Base-by-base conservation (phyloP, 2,797 vertebrate species). In the Triplophysa yarkandensis region DNA sequence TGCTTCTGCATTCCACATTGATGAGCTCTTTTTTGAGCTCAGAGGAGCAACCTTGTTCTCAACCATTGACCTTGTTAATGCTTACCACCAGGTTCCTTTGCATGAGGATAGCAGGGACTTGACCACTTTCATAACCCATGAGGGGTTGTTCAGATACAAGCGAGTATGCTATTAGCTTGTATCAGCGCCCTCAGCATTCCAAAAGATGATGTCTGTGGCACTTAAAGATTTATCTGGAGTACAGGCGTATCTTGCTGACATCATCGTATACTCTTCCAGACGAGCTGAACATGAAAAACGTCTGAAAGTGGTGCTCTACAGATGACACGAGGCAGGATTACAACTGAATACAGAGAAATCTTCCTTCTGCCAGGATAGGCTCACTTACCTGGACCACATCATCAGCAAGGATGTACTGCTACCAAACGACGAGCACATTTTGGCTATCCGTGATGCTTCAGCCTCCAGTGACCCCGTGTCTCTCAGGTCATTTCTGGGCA, bases 31-130 rank as follows among this genome's bases (percentile, higher is more conserved):
- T 62, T 30, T n/a, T 21, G 48, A 28, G n/a, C 19, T 71, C 5
- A 23, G 55, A 10, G 43, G 57, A 16, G 27, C 43, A 10, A 61
- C 57, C 32, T 4, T 61, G 4, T 60, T 71, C 32, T 48, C 16
- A 6, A 68, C 60, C 9, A 74, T 70, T 0, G 21, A 78, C 17
- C 27, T 80, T 13, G 64, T 30, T 17, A 80, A 62, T 54, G 54
- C 41, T 9, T 76, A 74, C 16, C 21, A 62, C 27, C 71, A 82
- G 25, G 2, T 82, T 14, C 77, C 68, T 36, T 27, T 72, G 0
- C 67, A 70, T 41, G 19, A 73, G 13, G 64, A 76, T 5, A 71
- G 68, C 8, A n/a, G 60, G 39, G 60, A 46, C 4, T 6, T 83
- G 0, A 70, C 39, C n/a, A 67, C 74, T 7, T 82, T 78, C 7